These are phyloP conservation scores for Synergus itoensis DNA, from an alignment of 2,888 invertebrate genomes.

Conservation along the genomic window DNA sequence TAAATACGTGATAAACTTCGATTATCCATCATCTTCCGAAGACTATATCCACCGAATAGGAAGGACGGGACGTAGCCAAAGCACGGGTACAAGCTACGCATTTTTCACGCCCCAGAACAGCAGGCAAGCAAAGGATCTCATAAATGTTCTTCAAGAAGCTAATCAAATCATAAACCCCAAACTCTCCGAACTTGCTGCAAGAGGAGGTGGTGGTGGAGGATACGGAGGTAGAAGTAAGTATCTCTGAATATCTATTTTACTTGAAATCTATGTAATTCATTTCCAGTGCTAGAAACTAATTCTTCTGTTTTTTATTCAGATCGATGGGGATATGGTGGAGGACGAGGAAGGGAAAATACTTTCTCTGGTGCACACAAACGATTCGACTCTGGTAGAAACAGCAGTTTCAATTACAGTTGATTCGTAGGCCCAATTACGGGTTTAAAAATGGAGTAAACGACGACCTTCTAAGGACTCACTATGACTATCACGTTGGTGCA, in stretches of 20 bases:
- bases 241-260: conserved; percentile 19
- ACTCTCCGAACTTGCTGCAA: conserved; percentile 88
- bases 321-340: conserved; percentile 69
- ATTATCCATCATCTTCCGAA: conserved; percentile 96
- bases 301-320: conserved; percentile 58
- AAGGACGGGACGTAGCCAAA: conserved; percentile 92
- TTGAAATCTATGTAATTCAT: neutral
- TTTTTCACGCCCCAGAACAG: conserved; percentile 95
- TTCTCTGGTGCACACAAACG: conserved; percentile 69
- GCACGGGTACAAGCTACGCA: conserved; percentile 95
- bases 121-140: conserved; percentile 92
- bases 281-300: neutral
- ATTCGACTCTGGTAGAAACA: conserved; percentile 66
- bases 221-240: conserved; percentile 78
- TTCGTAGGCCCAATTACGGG: conserved; percentile 44
- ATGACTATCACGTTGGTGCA: conserved; percentile 4
- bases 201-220: conserved; percentile 82
- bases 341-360: conserved; percentile 68
- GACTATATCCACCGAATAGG: conserved; percentile 98
- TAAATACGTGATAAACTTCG: conserved; percentile 97
- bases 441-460: conserved; percentile 36
- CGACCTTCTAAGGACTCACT: conserved; percentile 42
- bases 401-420: conserved; percentile 66
- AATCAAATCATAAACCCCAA: conserved; percentile 91
- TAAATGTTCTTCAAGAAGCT: conserved; percentile 93